Base-by-base conservation (phyloP, 2,113 vertebrate genomes). In the Plotosus lineatus region DNA sequence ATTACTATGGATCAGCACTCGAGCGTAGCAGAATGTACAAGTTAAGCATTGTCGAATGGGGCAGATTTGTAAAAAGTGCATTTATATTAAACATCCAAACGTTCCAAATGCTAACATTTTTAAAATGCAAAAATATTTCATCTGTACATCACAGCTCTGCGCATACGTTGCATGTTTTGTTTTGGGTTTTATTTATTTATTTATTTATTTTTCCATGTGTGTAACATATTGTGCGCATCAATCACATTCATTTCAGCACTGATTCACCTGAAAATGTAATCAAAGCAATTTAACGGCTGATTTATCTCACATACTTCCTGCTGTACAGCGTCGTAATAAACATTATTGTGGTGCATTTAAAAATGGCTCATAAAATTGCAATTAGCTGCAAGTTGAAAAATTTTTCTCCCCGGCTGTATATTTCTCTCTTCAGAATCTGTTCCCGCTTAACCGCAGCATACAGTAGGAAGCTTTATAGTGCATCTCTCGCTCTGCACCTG, bases 251-350 rank as follows among this genome's bases (percentile, higher is more conserved):
- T 90, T 82, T 88, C 86, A 89, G 85, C 90, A 17, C 84, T 84
- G 92, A 90, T 83, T 88, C 88, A 88, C 83, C 91, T 92, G 90
- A 93, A 89, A 90, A 90, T 89, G 90, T 91, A 89, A 94, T 93
- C 89, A 94, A 92, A 88, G 77, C 81, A 84, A 82, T 82, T 89
- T 89, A 83, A 91, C 80, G 84, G 82, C 55, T 75, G 68, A 51
- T 83, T 84, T 86, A 48, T 87, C 85, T 78, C 80, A 74, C 56
- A 4, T 77, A 42, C 69, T 53, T 83, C 86, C 85, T 80, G 79
- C 79, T 88, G 90, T 92, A 91, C 92, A 91, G 85, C 88, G 82
- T 84, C 86, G 89, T 89, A 90, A 92, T 92, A 93, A 92, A 91
- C 88, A 89, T 92, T 89, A 93, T 91, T 87, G 87, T 92, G 85